Evolutionary conservation across 2,888 invertebrate genomes (phyloP).

Genomic region (Eledona agricola): DNA sequence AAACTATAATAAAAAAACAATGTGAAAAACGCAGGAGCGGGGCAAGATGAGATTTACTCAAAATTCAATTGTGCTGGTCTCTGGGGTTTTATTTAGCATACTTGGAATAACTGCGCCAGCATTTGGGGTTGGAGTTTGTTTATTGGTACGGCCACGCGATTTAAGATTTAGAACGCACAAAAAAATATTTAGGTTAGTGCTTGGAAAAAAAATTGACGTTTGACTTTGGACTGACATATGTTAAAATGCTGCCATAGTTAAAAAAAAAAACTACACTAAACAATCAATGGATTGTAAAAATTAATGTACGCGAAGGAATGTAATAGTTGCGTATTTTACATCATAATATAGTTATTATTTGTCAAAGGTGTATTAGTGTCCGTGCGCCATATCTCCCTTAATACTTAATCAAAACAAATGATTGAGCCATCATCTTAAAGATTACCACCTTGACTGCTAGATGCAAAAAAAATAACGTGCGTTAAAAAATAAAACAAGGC

Average conservation of each 20-base stretch:
- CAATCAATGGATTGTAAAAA: too few relatives aligned
- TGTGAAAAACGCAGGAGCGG: not conserved
- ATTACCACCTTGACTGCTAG: too few relatives aligned
- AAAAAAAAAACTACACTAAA: too few relatives aligned
- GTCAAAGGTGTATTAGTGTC: too few relatives aligned
- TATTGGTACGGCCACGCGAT: conserved; percentile 41
- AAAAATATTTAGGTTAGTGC: conserved; percentile 42
- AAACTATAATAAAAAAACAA: conserved; percentile 33
- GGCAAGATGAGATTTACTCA: conserved; percentile 11
- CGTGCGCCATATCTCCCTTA: too few relatives aligned
- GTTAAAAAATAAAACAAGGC: too few relatives aligned
- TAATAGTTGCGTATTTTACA: too few relatives aligned
- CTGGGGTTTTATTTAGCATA: conserved; percentile 26
- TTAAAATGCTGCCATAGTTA: not conserved
- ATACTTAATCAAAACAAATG: too few relatives aligned
- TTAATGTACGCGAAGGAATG: too few relatives aligned
- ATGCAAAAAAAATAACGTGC: too few relatives aligned
- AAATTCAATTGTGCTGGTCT: conserved; percentile 24
- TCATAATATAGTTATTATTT: too few relatives aligned
- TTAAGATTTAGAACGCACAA: conserved; percentile 39
- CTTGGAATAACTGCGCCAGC: conserved; percentile 25
- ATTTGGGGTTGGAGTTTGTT: conserved; percentile 21
- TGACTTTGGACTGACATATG: conserved; percentile 17
- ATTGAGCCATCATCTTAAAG: too few relatives aligned
- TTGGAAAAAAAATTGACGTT: conserved; percentile 20